Base-by-base conservation (phyloP, 2,888 invertebrate genomes). In the Phyto melanocephala region DNA sequence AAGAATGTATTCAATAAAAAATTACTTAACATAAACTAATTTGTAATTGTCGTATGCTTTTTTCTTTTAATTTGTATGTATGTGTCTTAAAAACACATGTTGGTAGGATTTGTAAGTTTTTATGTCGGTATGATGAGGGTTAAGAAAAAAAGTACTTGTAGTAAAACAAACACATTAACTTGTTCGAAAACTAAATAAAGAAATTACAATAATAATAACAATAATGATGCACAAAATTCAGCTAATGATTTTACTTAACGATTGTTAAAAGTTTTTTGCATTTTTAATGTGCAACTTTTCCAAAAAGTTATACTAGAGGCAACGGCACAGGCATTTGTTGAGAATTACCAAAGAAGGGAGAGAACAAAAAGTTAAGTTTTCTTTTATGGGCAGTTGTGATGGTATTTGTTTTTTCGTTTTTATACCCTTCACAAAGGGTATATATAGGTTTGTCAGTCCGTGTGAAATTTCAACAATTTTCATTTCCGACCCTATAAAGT, bases 171-270 rank as follows among this genome's bases (percentile, higher is more conserved):
- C 35, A 58, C 65, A 58, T 58, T 75, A 47, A 47, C n/a, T 37
- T 37, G 35, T 60, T 28, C 4, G 58, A 50, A 72, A 72, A 52
- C 13, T 54, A 17, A 10, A 11, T 33, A 45, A 65, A 56, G 58
- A 67, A 67, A 56, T 65, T 67, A 76, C 60, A 60, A 45, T 47
- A 63, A 70, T 63, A 60, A 76, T 52, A 60, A 45, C 37, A 63
- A 70, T 63, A 52, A 56, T 52, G 65, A 65, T 70, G 60, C 54
- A 63, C 62, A 80, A 71, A 80, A 80, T 58, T 65, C 62, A 68
- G 40, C 77, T 74, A 77, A 81, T 81, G 60, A 74, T 81, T 68
- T 77, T 17, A 47, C 58, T 68, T 72, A 45, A 81, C 77, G 77
- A 62, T 77, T 68, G 52, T 50, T 47, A 22, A 68, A 77, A 68